Evolutionary conservation across 1,140 invertebrate species (phyloP), one percentile per base, ranked within the genome.

Genomic region (Neodiprion pinetum): DNA sequence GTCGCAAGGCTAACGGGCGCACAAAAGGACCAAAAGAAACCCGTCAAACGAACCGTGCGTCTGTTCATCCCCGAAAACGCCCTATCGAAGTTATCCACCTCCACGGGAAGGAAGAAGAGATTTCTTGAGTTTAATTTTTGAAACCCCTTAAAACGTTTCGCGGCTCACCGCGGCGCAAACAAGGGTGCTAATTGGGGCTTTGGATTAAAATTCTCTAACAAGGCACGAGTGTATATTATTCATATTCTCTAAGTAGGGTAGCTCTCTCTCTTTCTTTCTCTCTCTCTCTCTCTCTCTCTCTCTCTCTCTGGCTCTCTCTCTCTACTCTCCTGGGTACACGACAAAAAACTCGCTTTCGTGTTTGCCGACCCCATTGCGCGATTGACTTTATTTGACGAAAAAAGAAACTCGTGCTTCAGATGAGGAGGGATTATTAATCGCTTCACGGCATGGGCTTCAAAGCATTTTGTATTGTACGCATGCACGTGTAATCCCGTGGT

Each of bases 151-250:
- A 40, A 40, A 61, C 53, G 53, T 3, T 61, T 61, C 53, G 53
- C n/a, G 53, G 53, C 11, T 61, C 53, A 61, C 53, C 53, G 53
- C 53, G n/a, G n/a, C 3, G 53, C 53, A 61, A 61, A 61, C 53
- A 61, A 61, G 53, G 53, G 53, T 61, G 53, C 53, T 61, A 61
- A 61, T 61, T 61, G 53, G 53, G 53, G 7, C n/a, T 61, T 61
- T 61, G n/a, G n/a, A 61, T 12, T 61, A 61, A 61, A 61, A 61
- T 61, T 8, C 53, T 61, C 53, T 61, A 8, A 61, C 53, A 61
- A 61, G 53, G 53, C n/a, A 61, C n/a, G n/a, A 11, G n/a, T 12
- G 53, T 61, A 61, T 61, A 61, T 61, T n/a, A 61, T 61, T 61
- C 53, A 61, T 61, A 12, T 61, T 61, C n/a, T n/a, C 11, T 61